Evolutionary conservation across 2,113 vertebrate genomes (phyloP), one percentile per base, ranked within the genome.

Genomic region (Lamprotornis superbus): DNA sequence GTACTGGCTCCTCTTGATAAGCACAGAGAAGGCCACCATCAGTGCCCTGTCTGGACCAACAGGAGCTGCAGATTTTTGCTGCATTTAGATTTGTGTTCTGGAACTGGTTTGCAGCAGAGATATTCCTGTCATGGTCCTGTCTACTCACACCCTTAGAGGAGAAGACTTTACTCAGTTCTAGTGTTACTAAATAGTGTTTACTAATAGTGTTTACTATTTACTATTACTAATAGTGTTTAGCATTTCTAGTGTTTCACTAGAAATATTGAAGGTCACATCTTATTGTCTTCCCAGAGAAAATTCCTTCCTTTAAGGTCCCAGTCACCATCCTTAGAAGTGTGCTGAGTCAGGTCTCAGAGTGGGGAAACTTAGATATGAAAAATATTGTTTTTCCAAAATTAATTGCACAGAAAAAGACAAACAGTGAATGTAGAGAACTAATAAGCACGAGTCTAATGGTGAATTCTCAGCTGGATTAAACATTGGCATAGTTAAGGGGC

Each of bases 341-440:
- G 5, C 1, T 46, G 79, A 30, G 1, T 0, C 2, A 22, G 10
- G 2, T 76, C 23, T 73, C 18, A 37, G 0, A 0, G 0, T 5
- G 5, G 30, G 18, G 19, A 73, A 94, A 65, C 6, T 40, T 28
- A 35, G 46, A 47, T 44, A 22, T 79, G 27, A n/a, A 79, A 93
- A 92, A 40, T 31, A 40, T 19, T 50, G 33, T 55, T 75, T 25
- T 79, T 83, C 10, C 19, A 63, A 69, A 46, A n/a, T 55, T 63
- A 19, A 9, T 9, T 57, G 17, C 9, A 12, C 3, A 46, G 18
- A 30, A 77, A 46, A 74, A 52, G 27, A 24, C 8, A 33, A 68
- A 40, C 0, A 1, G 23, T 23, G 11, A 64, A 22, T 19, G 57
- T 4, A 19, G 16, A 73, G 39, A 40, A 35, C 15, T 50, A 42